These are phyloP conservation scores for Hyperoplus lanceolatus DNA, from an alignment of 2,797 vertebrate genomes.

Conservation along the genomic window DNA sequence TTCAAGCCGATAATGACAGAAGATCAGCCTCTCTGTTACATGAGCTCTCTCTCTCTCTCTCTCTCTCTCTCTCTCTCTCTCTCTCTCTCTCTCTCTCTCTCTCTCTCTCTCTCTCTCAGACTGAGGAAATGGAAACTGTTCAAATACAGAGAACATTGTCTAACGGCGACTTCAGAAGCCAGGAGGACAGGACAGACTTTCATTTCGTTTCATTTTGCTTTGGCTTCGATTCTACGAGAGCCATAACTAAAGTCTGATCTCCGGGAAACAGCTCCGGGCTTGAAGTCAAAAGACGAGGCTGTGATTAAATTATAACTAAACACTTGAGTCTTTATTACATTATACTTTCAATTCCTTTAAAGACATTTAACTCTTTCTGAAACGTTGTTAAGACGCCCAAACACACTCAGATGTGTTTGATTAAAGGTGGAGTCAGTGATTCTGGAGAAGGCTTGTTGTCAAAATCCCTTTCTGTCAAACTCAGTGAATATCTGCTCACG, in stretches of 20 bases:
- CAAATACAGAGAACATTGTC: slow-evolving; percentile 49
- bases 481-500: too few relatives aligned
- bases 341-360: too few relatives aligned
- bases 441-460: too few relatives aligned
- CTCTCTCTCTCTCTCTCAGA: slow-evolving; percentile 26
- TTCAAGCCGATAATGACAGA: slow-evolving; percentile 40
- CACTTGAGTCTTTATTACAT: background rate
- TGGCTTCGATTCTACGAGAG: slow-evolving; percentile 34
- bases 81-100: too few relatives aligned
- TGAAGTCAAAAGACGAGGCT: background rate
- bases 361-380: too few relatives aligned
- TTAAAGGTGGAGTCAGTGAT: too few relatives aligned
- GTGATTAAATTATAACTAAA: background rate
- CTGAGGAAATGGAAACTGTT: slow-evolving; percentile 58
- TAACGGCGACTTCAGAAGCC: slow-evolving; percentile 30
- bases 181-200: slow-evolving; percentile 50
- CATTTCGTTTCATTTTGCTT: slow-evolving; percentile 36
- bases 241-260: slow-evolving; percentile 30
- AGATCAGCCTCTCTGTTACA: slow-evolving; percentile 40
- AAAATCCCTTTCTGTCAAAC: too few relatives aligned
- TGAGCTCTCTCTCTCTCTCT: slow-evolving; percentile 5
- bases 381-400: too few relatives aligned
- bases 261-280: background rate
- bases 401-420: too few relatives aligned
- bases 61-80: too few relatives aligned